A percentile compares a stretch with the other conserved stretches of the same genome.
Evolutionary conservation across 2,113 vertebrate species (phyloP).

Genomic region (Sitta europaea): DNA sequence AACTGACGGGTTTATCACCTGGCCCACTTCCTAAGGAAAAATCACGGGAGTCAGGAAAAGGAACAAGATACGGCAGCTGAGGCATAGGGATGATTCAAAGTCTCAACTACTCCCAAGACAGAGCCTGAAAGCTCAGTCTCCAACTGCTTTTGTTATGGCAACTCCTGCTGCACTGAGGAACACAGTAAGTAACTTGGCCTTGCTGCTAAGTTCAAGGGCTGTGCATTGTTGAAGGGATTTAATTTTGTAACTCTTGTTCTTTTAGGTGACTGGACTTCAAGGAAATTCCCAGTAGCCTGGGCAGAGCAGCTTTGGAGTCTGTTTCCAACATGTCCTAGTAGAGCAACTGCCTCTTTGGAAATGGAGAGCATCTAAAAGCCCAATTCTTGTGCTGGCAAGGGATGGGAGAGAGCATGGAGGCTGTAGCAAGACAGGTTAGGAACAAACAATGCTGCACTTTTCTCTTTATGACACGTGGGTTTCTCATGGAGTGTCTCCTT

Average conservation of each 20-base stretch:
- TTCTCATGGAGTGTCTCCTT: neutral
- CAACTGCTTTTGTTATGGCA: neutral
- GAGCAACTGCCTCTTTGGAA: neutral
- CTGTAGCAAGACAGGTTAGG: neutral
- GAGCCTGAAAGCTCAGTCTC: neutral
- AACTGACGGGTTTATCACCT: neutral
- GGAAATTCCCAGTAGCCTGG: neutral
- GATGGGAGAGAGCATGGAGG: neutral
- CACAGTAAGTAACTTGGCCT: neutral
- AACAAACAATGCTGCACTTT: neutral
- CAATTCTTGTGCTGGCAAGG: neutral
- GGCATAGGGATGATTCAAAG: neutral
- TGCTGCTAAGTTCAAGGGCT: neutral
- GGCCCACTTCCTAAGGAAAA: neutral
- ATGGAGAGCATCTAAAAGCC: neutral
- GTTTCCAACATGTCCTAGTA: neutral
- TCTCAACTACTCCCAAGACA: neutral
- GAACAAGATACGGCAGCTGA: neutral
- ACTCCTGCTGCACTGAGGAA: neutral
- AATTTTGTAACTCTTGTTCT: neutral
- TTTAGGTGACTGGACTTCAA: neutral
- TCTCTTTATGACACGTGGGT: neutral
- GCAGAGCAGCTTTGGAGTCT: neutral
- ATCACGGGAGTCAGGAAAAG: neutral
- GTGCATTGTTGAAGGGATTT: neutral